A percentile compares a stretch with the other conserved stretches of the same genome.
phyloP scores from a whole-genome alignment of 2,888 invertebrate species.

The Lasiommata megera region DNA sequence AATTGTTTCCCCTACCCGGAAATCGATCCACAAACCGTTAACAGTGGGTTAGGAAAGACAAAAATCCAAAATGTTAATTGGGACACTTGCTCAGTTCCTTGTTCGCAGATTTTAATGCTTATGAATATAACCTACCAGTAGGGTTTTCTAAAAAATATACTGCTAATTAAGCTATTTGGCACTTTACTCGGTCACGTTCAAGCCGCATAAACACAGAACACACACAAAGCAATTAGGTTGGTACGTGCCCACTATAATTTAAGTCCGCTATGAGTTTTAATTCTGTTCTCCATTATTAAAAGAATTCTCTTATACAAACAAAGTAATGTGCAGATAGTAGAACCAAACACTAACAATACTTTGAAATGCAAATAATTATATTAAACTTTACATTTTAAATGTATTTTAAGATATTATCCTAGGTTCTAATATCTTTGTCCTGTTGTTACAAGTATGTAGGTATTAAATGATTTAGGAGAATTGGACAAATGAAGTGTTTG shows the following conservation, averaged over 20 bases:
- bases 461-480: too few species aligned
- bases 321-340: background rate
- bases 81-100: background rate
- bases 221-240: conserved; percentile 24
- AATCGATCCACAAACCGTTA: too few species aligned
- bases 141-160: background rate
- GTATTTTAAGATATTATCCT: too few species aligned
- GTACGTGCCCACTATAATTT: conserved; percentile 24
- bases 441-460: too few species aligned
- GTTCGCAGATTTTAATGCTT: too few species aligned
- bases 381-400: too few species aligned
- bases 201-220: conserved; percentile 15
- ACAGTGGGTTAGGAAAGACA: too few species aligned
- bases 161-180: conserved; percentile 14
- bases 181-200: conserved; percentile 17
- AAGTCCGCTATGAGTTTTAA: conserved; percentile 19
- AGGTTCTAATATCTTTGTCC: too few species aligned
- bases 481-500: too few species aligned
- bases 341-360: background rate
- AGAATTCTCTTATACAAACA: background rate
- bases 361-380: background rate
- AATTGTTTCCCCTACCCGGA: too few species aligned
- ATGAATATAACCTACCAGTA: background rate
- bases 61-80: too few species aligned
- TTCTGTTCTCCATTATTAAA: background rate